A percentile compares a stretch with the other conserved stretches of the same genome.
Evolutionary conservation across 2,888 invertebrate species (phyloP).

Genomic region (Pammene aurita): DNA sequence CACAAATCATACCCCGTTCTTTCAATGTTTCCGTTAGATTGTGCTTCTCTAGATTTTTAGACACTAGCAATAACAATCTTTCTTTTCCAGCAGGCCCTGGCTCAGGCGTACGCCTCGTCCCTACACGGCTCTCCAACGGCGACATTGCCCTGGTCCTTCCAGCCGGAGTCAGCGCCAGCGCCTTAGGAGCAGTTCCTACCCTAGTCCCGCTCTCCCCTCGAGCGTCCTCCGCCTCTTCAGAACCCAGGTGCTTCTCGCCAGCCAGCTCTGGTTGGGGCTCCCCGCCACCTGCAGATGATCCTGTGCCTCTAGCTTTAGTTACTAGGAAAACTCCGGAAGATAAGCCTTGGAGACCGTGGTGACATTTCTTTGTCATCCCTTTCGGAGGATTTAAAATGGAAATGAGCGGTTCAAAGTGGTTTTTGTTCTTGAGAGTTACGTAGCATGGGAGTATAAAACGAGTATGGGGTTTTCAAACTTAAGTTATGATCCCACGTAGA

Average conservation of each 20-base stretch:
- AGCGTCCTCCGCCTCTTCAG: conserved; percentile 87
- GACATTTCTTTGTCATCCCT: conserved; percentile 52
- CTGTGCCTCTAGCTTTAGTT: conserved; percentile 87
- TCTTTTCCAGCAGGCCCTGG: conserved; percentile 86
- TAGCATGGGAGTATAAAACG: too few relatives aligned
- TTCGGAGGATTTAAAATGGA: not conserved
- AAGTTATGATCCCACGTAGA: too few relatives aligned
- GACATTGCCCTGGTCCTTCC: conserved; percentile 92
- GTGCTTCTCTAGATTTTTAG: not conserved
- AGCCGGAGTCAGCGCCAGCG: conserved; percentile 82
- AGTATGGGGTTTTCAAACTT: too few relatives aligned
- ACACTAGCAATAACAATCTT: conserved; percentile 41
- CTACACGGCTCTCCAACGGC: conserved; percentile 91
- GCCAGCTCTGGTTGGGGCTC: conserved; percentile 80
- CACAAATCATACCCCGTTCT: too few relatives aligned
- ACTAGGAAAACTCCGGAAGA: conserved; percentile 87
- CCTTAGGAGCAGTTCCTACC: conserved; percentile 84
- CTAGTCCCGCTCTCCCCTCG: conserved; percentile 89
- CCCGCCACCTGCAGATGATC: conserved; percentile 71
- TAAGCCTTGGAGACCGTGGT: conserved; percentile 93
- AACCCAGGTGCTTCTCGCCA: conserved; percentile 83
- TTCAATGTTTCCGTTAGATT: too few relatives aligned
- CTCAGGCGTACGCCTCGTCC: conserved; percentile 89
- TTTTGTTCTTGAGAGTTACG: too few relatives aligned
- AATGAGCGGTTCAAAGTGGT: too few relatives aligned